Percentiles rank a stretch among this genome's conserved stretches.
Conservation (phyloP, 1,140 invertebrate species). For the Triops longicaudatus region DNA sequence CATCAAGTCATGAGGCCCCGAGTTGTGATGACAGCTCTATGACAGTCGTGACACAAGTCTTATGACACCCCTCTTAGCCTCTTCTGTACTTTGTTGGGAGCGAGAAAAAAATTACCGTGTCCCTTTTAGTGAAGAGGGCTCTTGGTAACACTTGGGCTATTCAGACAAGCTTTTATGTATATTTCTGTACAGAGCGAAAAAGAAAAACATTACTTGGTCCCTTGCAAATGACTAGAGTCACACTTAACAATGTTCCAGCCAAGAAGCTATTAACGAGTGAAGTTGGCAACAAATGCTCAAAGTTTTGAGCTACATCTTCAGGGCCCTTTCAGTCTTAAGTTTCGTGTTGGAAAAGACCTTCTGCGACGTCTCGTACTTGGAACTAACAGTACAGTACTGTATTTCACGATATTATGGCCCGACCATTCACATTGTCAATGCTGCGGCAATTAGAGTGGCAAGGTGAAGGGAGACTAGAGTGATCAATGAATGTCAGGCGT, state of each 20-base stretch:
- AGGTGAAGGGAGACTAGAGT: not conserved
- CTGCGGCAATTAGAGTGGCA: not conserved
- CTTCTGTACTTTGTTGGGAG: not conserved
- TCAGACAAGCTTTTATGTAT: not conserved
- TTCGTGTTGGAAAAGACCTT: not conserved
- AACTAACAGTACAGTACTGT: no score
- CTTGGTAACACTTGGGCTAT: conserved; percentile 11
- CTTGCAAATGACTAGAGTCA: not conserved
- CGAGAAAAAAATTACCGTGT: not conserved
- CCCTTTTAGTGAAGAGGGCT: conserved; percentile 9
- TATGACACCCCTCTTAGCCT: conserved; percentile 14
- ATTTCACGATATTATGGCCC: no score
- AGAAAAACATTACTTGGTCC: not conserved
- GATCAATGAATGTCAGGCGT: not conserved
- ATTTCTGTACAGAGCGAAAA: conserved; percentile 2
- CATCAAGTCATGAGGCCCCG: conserved; percentile 9
- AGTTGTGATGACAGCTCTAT: conserved; percentile 15
- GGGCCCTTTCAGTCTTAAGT: not conserved
- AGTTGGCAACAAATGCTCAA: not conserved
- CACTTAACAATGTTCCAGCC: not conserved
- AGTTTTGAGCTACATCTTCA: not conserved
- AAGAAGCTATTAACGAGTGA: not conserved
- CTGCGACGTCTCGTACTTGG: not conserved
- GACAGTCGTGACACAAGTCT: conserved; percentile 14
- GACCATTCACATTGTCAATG: not conserved